Base-by-base conservation (phyloP, 2,797 vertebrate genomes). In the Enteromius argenteus region DNA sequence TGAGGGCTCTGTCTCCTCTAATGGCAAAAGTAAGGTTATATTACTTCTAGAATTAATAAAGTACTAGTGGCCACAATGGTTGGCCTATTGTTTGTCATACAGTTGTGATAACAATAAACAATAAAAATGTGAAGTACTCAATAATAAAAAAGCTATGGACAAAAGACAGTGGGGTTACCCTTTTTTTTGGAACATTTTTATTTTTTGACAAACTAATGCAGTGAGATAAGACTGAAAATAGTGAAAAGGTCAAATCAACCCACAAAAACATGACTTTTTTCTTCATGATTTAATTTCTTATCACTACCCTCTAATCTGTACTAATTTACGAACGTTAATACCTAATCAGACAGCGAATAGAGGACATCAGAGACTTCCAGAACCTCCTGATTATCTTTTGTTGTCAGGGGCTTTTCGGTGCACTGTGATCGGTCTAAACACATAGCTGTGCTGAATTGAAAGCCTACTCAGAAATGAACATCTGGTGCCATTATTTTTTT, bases 301-400 rank as follows among this genome's bases (percentile, higher is more conserved):
- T 58, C 15, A 7, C 66, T 19, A 58, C n/a, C 17, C 66, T 69
- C 15, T 69, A 44, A 71, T 58, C 67, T 58, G 5, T 37, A 51
- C 7, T 67, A 4, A 67, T 79, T 79, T 67, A 10, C 5, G 58
- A 58, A 42, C 10, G 10, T 15, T 69, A 42, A 69, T 56, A 69
- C 11, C 49, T 13, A 71, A 80, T 80, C 49, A 58, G 32, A 27
- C 30, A 11, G n/a, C 10, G 9, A 39, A 23, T 4, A 42, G 14
- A 80, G 32, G 51, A 42, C 35, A 58, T 30, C 51, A 56, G 37
- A 37, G 21, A 39, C 27, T 5, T 39, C 51, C 53, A 58, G 56
- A n/a, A 60, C 42, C 60, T 58, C 15, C 79, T 80, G 51, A 71
- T 58, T 71, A 51, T 37, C 79, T 58, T 81, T 81, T 68, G 19